Evolutionary conservation across 1,140 invertebrate species (phyloP).

Genomic region (Eupeodes corollae): DNA sequence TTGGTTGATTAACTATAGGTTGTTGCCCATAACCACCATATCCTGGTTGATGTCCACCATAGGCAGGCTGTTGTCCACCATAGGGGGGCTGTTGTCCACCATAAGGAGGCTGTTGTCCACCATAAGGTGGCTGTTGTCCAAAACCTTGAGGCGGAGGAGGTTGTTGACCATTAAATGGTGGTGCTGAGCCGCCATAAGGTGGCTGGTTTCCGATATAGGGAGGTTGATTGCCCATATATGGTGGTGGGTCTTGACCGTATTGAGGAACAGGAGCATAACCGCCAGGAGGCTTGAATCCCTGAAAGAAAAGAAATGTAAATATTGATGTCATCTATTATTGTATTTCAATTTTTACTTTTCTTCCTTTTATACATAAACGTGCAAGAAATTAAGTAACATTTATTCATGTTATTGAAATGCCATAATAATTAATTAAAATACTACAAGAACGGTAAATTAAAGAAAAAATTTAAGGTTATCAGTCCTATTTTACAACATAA

Average conservation of each 20-base stretch:
- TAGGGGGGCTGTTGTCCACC: background rate
- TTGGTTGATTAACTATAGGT: background rate
- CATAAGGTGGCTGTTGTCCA: conserved; percentile 4
- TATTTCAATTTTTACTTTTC: no score
- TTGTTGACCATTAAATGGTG: conserved; percentile 1
- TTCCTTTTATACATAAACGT: no score
- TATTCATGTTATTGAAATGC: no score
- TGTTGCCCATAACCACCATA: conserved; percentile 4
- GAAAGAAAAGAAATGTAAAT: no score
- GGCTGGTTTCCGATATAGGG: conserved; percentile 16
- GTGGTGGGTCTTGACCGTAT: conserved; percentile 19
- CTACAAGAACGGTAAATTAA: no score
- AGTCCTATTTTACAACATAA: no score
- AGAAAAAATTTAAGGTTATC: no score
- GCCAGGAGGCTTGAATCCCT: background rate
- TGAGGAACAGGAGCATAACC: conserved; percentile 30
- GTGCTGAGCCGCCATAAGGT: no score
- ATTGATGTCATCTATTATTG: no score
- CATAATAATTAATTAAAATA: no score
- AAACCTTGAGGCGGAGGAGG: background rate
- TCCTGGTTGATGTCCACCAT: background rate
- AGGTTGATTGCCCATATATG: conserved; percentile 15
- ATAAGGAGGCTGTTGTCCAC: conserved; percentile 5
- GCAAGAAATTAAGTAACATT: no score
- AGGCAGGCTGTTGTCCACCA: background rate